These are phyloP conservation scores for Calliopsis andreniformis DNA, from an alignment of 1,140 invertebrate genomes.

Conservation along the genomic window DNA sequence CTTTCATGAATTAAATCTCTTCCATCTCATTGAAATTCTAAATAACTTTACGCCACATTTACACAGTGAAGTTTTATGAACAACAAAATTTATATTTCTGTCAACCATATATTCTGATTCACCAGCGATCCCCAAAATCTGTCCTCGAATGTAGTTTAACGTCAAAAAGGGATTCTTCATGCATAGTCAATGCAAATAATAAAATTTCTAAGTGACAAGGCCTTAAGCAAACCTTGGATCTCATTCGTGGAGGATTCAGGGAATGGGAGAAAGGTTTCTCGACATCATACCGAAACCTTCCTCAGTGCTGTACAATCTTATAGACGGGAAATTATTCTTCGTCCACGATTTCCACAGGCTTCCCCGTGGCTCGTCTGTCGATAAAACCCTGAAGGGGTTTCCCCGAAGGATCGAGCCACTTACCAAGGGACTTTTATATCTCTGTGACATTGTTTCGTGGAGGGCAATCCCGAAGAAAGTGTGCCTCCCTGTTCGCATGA, in stretches of 20 bases:
- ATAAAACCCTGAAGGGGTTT: constrained; percentile 7
- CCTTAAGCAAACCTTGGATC: background rate
- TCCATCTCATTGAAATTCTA: no score
- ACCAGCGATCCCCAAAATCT: no score
- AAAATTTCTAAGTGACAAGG: background rate
- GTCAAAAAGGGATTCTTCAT: no score
- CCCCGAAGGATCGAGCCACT: constrained; percentile 10
- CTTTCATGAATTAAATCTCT: no score
- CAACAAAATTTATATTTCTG: no score
- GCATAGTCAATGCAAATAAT: background rate
- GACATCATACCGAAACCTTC: background rate
- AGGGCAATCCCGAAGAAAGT: constrained; percentile 21
- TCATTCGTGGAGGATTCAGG: background rate
- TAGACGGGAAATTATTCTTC: constrained; percentile 43
- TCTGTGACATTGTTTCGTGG: constrained; percentile 40
- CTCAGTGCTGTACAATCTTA: constrained; percentile 28
- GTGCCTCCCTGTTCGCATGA: background rate
- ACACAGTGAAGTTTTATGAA: no score
- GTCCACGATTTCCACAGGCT: constrained; percentile 24
- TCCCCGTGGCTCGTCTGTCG: constrained; percentile 2
- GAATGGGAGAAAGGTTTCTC: background rate
- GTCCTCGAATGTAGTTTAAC: no score
- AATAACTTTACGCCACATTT: no score
- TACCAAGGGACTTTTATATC: constrained; percentile 27
- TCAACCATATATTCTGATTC: no score